Evolutionary conservation across 2,797 vertebrate species (phyloP), one percentile per base, ranked within the genome.

Genomic region (Periophthalmus magnuspinnatus): DNA sequence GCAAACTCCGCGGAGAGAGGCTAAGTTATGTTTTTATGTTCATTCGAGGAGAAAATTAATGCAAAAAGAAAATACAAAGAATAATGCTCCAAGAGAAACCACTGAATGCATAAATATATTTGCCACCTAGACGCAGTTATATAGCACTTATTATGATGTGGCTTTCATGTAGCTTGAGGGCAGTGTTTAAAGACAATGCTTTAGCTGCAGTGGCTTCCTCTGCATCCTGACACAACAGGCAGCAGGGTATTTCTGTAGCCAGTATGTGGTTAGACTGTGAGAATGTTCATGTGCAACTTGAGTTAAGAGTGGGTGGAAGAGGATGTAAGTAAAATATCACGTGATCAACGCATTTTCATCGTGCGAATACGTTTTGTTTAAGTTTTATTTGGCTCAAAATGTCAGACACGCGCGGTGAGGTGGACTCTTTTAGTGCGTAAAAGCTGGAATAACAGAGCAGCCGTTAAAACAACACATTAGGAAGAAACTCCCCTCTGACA

Each of bases 401-500:
- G 33, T 21, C 32, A 61, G 11, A 67, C 19, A 19, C 22, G 48
- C 36, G 34, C 9, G 28, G 1, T 28, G 33, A 21, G 32, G 41
- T 14, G 28, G 3, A 69, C 56, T 54, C 14, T 55, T 45, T 4
- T 22, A 68, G 47, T 28, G 62, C 54, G 61, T 41, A 21, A 73
- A n/a, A 81, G 78, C 79, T 81, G 80, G 61, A 86, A 85, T 65
- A 87, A 84, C 38, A 34, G 65, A 70, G 28, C 14, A 67, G 64
- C 78, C 67, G 70, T 71, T 74, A 67, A 83, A 83, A 71, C 74
- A 84, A 70, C 74, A 79, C 52, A 65, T 76, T 52, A 68, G 71
- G 74, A 67, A 83, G 82, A 77, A 84, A 84, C 79, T 81, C 83
- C 79, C 83, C 78, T 69, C 73, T 75, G 75, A 86, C 70, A 89